Evolutionary conservation across 1,140 invertebrate species (phyloP).

Genomic region (Asbolus verrucosus): DNA sequence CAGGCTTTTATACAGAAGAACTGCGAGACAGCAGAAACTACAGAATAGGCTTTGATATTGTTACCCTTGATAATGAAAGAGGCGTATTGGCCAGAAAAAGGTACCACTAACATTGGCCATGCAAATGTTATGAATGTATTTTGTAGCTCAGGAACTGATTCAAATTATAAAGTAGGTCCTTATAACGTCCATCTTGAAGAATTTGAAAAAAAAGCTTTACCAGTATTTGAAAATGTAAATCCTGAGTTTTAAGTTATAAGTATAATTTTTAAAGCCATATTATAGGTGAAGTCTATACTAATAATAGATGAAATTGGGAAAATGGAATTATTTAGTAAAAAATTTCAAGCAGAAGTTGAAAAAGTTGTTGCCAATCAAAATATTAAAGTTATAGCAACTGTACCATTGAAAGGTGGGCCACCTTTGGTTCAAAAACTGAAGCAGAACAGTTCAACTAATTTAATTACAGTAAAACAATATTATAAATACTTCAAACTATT

Average conservation of each 20-base stretch:
- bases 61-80: constrained; percentile 67
- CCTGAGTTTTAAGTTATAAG: background rate
- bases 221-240: constrained; percentile 62
- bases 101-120: no score
- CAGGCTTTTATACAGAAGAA: constrained; percentile 77
- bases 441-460: constrained; percentile 29
- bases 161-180: constrained; percentile 67
- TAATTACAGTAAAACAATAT: constrained; percentile 49
- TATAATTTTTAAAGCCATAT: constrained; percentile 33
- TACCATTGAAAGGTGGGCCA: constrained; percentile 64
- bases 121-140: background rate
- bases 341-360: constrained; percentile 66
- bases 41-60: constrained; percentile 73
- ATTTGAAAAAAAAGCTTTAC: constrained; percentile 71
- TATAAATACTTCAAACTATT: background rate
- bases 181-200: constrained; percentile 71
- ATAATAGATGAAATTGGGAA: constrained; percentile 78
- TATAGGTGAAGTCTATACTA: constrained; percentile 63
- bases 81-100: constrained; percentile 67
- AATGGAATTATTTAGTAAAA: constrained; percentile 75
- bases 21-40: constrained; percentile 63
- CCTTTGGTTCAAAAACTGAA: constrained; percentile 49
- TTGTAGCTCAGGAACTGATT: constrained; percentile 1
- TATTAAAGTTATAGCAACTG: constrained; percentile 68
- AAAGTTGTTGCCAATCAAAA: constrained; percentile 61